Conservation (phyloP, 2,888 invertebrate genomes). For the Rhyacophila evoluta region DNA sequence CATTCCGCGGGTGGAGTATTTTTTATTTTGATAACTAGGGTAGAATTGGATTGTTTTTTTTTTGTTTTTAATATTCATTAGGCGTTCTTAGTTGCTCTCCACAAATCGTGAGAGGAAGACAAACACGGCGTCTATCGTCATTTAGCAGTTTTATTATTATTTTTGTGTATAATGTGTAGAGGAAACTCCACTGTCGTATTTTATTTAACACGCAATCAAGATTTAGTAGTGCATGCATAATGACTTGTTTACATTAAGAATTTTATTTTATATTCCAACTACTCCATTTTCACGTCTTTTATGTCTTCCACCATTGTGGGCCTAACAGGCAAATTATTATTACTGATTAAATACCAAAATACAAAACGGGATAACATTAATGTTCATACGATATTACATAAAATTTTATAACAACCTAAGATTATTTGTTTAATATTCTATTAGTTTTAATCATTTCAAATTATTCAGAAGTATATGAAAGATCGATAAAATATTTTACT, state of each 20-base stretch:
- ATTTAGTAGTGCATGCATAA: constrained; percentile 50
- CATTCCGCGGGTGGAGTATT: constrained; percentile 63
- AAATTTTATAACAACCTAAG: too few species aligned
- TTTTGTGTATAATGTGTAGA: constrained; percentile 39
- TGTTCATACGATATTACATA: too few species aligned
- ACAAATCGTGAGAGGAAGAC: constrained; percentile 51
- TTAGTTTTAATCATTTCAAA: too few species aligned
- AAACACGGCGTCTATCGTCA: constrained; percentile 45
- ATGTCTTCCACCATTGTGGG: not conserved
- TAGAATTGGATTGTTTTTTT: constrained; percentile 55
- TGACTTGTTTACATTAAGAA: constrained; percentile 39
- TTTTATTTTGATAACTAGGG: constrained; percentile 71
- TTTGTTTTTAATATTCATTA: constrained; percentile 55
- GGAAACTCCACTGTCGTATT: constrained; percentile 36
- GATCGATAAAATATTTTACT: too few species aligned
- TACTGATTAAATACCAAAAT: too few species aligned
- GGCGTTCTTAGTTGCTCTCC: constrained; percentile 50
- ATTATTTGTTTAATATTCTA: too few species aligned
- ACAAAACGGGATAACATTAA: too few species aligned
- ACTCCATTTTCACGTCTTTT: not conserved
- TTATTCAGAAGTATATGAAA: too few species aligned
- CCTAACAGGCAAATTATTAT: too few species aligned
- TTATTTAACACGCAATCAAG: constrained; percentile 52
- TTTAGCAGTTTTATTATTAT: constrained; percentile 41
- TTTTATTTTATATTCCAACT: not conserved